Base-by-base conservation (phyloP, 2,113 vertebrate species). In the Vulpes vulpes region DNA sequence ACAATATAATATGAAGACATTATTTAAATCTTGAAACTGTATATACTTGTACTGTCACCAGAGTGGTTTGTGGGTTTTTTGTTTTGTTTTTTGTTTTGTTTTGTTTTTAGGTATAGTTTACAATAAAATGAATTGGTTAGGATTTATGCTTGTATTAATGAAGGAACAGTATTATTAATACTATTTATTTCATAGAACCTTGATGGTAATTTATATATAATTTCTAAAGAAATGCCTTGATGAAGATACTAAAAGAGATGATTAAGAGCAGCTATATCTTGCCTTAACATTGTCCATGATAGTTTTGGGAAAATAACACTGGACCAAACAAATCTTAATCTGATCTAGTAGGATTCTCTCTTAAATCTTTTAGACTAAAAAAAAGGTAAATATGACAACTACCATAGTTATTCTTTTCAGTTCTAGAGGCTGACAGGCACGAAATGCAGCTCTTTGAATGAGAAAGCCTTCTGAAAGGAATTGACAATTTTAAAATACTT, bases 331-430 rank as follows among this genome's bases (percentile, higher is more conserved):
- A 84, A 86, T 96, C 89, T 86, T 93, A 74, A 65, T 79, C 69
- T 92, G 20, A 71, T 91, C 17, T 84, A 85, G 27, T 62, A 23
- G n/a, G 10, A 80, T 83, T 95, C 51, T 87, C 83, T 95, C 92
- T 96, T 87, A 95, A 92, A 80, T 95, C 19, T 71, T 86, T 79
- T 79, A 85, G 65, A 81, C 25, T 73, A 89, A 76, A 94, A 74
- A 22, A 95, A 65, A 97, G 32, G 32, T 86, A 92, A 88, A 38
- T 89, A 67, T 43, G 23, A 60, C 69, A 95, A 38, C 57, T 88
- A n/a, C 71, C 12, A 11, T 85, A 62, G 88, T 71, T 49, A 20
- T 25, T 79, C 16, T 89, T 35, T 51, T 74, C 9, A 51, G 30
- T 32, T 87, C 0, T 14, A 88, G 53, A 84, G 57, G 15, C 62